These are phyloP conservation scores for Gambusia holbrooki DNA, from an alignment of 2,113 vertebrate genomes.

Conservation along the genomic window DNA sequence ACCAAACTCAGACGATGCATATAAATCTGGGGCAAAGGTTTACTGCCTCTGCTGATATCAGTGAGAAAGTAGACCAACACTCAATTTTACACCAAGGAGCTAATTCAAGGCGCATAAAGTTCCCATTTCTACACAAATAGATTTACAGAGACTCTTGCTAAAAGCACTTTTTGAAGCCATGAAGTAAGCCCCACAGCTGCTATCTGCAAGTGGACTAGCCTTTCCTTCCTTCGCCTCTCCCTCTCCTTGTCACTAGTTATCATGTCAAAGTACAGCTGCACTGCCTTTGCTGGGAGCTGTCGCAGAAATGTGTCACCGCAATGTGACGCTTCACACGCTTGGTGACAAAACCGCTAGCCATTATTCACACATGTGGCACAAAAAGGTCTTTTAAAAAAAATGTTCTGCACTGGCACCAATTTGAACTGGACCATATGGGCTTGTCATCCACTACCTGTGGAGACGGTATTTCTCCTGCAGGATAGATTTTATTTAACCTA, in stretches of 20 bases:
- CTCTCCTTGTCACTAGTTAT: slow-evolving; percentile 73
- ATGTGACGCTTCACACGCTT: slow-evolving; percentile 71
- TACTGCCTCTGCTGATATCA: slow-evolving; percentile 34
- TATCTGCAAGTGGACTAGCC: slow-evolving; percentile 72
- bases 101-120: slow-evolving; percentile 40
- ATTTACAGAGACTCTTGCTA: slow-evolving; percentile 40
- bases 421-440: slow-evolving; percentile 17
- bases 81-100: slow-evolving; percentile 12
- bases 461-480: slow-evolving; percentile 23
- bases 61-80: slow-evolving; percentile 8
- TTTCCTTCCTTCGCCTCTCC: slow-evolving; percentile 65
- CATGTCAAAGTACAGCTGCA: slow-evolving; percentile 65
- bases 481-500: slow-evolving; percentile 33
- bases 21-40: slow-evolving; percentile 47
- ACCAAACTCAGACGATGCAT: slow-evolving; percentile 32
- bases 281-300: slow-evolving; percentile 68
- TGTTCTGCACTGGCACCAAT: background rate
- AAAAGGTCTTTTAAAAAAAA: slow-evolving; percentile 29
- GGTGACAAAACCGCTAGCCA: slow-evolving; percentile 58
- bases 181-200: slow-evolving; percentile 57
- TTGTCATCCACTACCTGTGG: slow-evolving; percentile 44
- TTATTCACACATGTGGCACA: slow-evolving; percentile 52
- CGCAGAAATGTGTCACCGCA: slow-evolving; percentile 66
- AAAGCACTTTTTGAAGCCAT: slow-evolving; percentile 44
- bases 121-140: slow-evolving; percentile 16